Base-by-base conservation (phyloP, 2,113 vertebrate genomes). In the Lophius piscatorius region DNA sequence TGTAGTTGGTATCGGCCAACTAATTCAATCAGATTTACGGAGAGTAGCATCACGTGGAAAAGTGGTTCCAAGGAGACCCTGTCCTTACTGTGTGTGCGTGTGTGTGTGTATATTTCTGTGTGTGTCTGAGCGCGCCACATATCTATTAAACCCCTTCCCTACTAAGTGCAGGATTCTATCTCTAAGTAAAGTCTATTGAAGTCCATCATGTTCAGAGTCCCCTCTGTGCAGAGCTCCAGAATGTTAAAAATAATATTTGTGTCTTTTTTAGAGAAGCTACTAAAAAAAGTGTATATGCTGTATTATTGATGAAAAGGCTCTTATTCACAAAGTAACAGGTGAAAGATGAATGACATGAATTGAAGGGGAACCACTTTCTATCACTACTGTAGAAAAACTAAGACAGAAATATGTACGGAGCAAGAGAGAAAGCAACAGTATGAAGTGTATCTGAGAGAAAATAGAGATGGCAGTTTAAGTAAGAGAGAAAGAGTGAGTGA, bases 21-120 rank as follows among this genome's bases (percentile, higher is more conserved):
- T 90, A 84, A 90, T 87, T 87, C 70, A 86, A 89, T 89, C 80
- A 83, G 75, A 70, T 82, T 85, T 82, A 86, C 76, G 54, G 85
- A 82, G 77, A 83, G 70, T 90, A 80, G 81, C 71, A 72, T 83
- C 86, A 87, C 78, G 83, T 86, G 81, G 86, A 81, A 80, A 71
- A 81, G 74, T 66, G 50, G 60, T 63, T 82, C 80, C 87, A 88
- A 88, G 88, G 86, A 89, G 84, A 88, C 57, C 42, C 62, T 77
- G 81, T 75, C 86, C 86, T 82, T 80, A 71, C 39, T 4, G 6
- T n/a, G 9, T 69, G 23, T 61, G 58, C 36, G 66, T 44, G 44
- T 50, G 51, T 47, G 48, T 56, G 58, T 67, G 66, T 55, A 49
- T 62, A 63, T 58, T 47, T 49, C 38, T 57, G 33, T 52, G 47